These are phyloP conservation scores for Zoanthus gigantus DNA, from an alignment of 92 coral and sea anemone genomes.

Conservation along the genomic window DNA sequence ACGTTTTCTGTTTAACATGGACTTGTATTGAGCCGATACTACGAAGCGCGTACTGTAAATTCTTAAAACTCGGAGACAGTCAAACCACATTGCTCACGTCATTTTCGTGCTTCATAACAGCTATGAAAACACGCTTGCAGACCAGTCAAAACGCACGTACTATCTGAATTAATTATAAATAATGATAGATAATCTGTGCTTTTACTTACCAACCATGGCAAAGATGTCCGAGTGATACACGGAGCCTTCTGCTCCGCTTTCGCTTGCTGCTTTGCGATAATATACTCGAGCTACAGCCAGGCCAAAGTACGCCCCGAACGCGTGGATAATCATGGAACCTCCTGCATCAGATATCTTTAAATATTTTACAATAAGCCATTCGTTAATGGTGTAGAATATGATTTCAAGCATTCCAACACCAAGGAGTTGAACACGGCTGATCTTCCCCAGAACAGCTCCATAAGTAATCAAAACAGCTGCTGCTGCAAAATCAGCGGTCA, in stretches of 20 bases:
- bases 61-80: no score
- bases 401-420: slow-evolving; percentile 70
- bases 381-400: slow-evolving; percentile 72
- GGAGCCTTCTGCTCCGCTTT: slow-evolving; percentile 68
- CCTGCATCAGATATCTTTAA: slow-evolving; percentile 84
- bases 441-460: slow-evolving; percentile 82
- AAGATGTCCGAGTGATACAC: slow-evolving; percentile 79
- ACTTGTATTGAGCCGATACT: no score
- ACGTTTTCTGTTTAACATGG: no score
- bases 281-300: slow-evolving; percentile 71
- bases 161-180: no score
- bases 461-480: slow-evolving; percentile 80
- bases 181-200: neutral
- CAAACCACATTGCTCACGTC: no score
- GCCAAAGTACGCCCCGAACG: slow-evolving; percentile 82
- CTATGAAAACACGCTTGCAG: no score
- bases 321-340: slow-evolving; percentile 79
- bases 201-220: slow-evolving; percentile 72
- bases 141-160: no score
- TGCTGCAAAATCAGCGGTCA: slow-evolving; percentile 72
- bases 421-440: slow-evolving; percentile 82
- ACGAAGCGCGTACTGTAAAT: no score
- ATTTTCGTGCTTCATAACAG: no score
- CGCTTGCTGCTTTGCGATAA: slow-evolving; percentile 52
- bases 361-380: slow-evolving; percentile 65